phyloP scores from a whole-genome alignment of 1,140 invertebrate genomes.

The Drosophila kanapiae region DNA sequence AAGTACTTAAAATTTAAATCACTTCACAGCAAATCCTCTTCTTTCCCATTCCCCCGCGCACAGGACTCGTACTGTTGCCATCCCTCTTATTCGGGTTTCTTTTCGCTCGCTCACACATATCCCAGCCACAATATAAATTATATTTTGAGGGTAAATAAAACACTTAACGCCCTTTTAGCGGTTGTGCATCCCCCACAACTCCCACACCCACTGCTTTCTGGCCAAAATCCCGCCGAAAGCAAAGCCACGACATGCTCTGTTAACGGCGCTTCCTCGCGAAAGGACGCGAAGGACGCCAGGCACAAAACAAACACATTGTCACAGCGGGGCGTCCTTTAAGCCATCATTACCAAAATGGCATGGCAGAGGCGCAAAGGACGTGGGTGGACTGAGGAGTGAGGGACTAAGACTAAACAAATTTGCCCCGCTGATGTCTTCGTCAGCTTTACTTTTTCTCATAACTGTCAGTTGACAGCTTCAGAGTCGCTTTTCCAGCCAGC shows the following conservation, averaged over 20 bases:
- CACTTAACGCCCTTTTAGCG: slow-evolving; percentile 84
- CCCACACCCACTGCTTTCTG: neutral
- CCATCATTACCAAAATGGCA: slow-evolving; percentile 82
- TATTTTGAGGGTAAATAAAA: slow-evolving; percentile 83
- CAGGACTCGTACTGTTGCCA: slow-evolving; percentile 21
- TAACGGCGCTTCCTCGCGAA: slow-evolving; percentile 70
- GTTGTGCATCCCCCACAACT: slow-evolving; percentile 58
- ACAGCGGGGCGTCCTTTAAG: slow-evolving; percentile 75
- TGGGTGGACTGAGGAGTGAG: neutral
- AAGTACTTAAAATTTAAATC: slow-evolving; percentile 84
- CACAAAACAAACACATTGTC: slow-evolving; percentile 68
- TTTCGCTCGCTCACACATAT: slow-evolving; percentile 27
- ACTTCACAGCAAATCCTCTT: slow-evolving; percentile 74
- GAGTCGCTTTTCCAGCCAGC: slow-evolving; percentile 62
- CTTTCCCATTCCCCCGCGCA: slow-evolving; percentile 1
- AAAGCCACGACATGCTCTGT: slow-evolving; percentile 74
- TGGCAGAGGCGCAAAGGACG: slow-evolving; percentile 34
- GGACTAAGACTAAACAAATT: slow-evolving; percentile 82
- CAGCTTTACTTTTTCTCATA: slow-evolving; percentile 84
- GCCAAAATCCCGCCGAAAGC: slow-evolving; percentile 33
- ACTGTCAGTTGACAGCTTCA: slow-evolving; percentile 79
- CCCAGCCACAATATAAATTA: slow-evolving; percentile 77
- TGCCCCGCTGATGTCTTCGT: slow-evolving; percentile 77
- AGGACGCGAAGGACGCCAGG: slow-evolving; percentile 56
- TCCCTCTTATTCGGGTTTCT: slow-evolving; percentile 4